Evolutionary conservation across 2,113 vertebrate genomes (phyloP).

Genomic region (Scophthalmus maximus): DNA sequence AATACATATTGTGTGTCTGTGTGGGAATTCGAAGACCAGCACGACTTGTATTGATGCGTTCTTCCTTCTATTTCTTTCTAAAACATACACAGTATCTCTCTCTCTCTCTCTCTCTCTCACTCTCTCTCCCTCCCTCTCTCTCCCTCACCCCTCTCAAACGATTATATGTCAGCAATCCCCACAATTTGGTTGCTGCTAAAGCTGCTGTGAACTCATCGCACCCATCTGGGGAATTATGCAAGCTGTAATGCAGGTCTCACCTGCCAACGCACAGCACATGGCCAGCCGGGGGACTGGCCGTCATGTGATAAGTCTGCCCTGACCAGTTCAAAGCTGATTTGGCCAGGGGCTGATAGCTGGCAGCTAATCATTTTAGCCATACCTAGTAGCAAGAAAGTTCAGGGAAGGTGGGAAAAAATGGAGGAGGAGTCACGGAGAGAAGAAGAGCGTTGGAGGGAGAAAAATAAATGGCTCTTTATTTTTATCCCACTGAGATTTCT

Average conservation of each 20-base stretch:
- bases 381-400: conserved; percentile 71
- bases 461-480: conserved; percentile 34
- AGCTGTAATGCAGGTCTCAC: conserved; percentile 78
- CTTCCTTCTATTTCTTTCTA: conserved; percentile 23
- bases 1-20: conserved; percentile 21
- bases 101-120: conserved; percentile 9
- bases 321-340: conserved; percentile 84
- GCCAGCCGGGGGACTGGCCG: conserved; percentile 69
- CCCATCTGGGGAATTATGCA: conserved; percentile 84
- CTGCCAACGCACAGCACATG: conserved; percentile 72
- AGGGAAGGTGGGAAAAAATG: conserved; percentile 39
- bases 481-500: conserved; percentile 35
- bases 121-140: conserved; percentile 21
- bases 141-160: conserved; percentile 75
- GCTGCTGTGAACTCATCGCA: conserved; percentile 83
- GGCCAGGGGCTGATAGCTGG: conserved; percentile 77
- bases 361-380: conserved; percentile 84
- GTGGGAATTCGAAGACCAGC: conserved; percentile 44
- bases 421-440: conserved; percentile 22
- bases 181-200: conserved; percentile 81
- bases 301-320: conserved; percentile 83
- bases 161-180: conserved; percentile 84
- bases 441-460: not conserved
- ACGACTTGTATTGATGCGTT: conserved; percentile 51
- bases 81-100: conserved; percentile 12